A percentile compares a stretch with the other conserved stretches of the same genome.
Conservation (phyloP, 2,888 invertebrate genomes). For the Drosophila niveifrons region DNA sequence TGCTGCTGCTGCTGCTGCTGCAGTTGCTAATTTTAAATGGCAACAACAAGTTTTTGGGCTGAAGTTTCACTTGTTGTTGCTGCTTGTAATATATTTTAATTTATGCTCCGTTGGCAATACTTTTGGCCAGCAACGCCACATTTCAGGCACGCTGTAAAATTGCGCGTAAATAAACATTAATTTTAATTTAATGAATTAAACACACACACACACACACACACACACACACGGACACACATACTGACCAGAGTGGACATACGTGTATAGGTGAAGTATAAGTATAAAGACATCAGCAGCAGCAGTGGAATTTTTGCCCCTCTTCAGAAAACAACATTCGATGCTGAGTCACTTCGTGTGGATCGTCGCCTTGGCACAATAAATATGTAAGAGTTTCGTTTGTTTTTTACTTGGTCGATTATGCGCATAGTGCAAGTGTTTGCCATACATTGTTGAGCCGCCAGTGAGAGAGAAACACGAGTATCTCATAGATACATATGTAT, state of each 20-base stretch:
- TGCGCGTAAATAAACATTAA: constrained; percentile 78
- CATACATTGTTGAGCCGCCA: constrained; percentile 40
- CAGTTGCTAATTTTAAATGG: constrained; percentile 76
- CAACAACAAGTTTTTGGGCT: constrained; percentile 53
- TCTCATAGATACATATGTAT: constrained; percentile 12
- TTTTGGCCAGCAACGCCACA: constrained; percentile 70
- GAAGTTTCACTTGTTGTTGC: constrained; percentile 38
- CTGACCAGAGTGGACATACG: constrained; percentile 32
- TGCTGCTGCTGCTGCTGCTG: constrained; percentile 32
- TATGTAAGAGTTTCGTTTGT: constrained; percentile 56
- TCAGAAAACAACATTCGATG: constrained; percentile 10
- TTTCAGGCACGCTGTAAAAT: constrained; percentile 71
- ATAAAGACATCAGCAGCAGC: constrained; percentile 59
- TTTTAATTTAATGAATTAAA: constrained; percentile 80
- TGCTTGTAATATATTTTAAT: constrained; percentile 74
- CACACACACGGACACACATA: constrained; percentile 26
- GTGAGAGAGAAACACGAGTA: constrained; percentile 17
- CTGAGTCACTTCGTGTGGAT: constrained; percentile 53
- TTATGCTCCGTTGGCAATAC: constrained; percentile 78
- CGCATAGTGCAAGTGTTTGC: constrained; percentile 70
- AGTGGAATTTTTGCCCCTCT: constrained; percentile 34
- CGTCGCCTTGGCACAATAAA: constrained; percentile 76
- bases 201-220: constrained; percentile 32
- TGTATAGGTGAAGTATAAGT: constrained; percentile 4
- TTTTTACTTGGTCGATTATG: constrained; percentile 52